phyloP scores from a whole-genome alignment of 2,888 invertebrate species.

The Microctonus aethiopoides region DNA sequence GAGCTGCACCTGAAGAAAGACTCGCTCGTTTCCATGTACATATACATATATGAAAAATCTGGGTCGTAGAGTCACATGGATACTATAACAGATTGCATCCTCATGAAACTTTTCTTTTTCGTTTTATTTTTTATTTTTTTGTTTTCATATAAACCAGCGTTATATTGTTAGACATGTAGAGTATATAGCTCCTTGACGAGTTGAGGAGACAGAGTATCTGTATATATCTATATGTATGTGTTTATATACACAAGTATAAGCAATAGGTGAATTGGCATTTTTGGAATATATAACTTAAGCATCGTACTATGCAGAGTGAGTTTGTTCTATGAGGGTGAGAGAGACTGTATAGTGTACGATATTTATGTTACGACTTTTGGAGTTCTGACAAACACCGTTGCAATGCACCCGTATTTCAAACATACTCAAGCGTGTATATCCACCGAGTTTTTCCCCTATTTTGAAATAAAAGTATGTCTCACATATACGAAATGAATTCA shows the following conservation, averaged over 20 bases:
- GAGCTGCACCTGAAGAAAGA: background rate
- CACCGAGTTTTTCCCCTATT: conserved; percentile 12
- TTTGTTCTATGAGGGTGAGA: conserved; percentile 22
- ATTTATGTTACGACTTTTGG: conserved; percentile 43
- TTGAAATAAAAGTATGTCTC: conserved; percentile 9
- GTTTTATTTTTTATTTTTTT: background rate
- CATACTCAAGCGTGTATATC: conserved; percentile 12
- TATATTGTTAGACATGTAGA: background rate
- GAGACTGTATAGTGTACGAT: conserved; percentile 26
- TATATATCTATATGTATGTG: background rate
- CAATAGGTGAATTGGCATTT: conserved; percentile 15
- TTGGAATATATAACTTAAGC: background rate
- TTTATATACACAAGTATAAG: too few species aligned
- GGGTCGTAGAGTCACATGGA: background rate
- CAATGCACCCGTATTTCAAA: conserved; percentile 25
- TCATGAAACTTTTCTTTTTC: background rate
- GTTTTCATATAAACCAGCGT: background rate
- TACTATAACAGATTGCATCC: background rate
- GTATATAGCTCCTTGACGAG: background rate
- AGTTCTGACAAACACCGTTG: conserved; percentile 37
- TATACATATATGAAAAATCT: background rate
- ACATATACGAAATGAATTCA: conserved; percentile 9
- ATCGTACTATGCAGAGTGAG: background rate
- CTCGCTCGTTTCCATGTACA: background rate
- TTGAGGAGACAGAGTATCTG: background rate